Percentiles rank a stretch among this genome's conserved stretches.
Evolutionary conservation across 2,797 vertebrate genomes (phyloP).

Genomic region (Oreochromis grahami): DNA sequence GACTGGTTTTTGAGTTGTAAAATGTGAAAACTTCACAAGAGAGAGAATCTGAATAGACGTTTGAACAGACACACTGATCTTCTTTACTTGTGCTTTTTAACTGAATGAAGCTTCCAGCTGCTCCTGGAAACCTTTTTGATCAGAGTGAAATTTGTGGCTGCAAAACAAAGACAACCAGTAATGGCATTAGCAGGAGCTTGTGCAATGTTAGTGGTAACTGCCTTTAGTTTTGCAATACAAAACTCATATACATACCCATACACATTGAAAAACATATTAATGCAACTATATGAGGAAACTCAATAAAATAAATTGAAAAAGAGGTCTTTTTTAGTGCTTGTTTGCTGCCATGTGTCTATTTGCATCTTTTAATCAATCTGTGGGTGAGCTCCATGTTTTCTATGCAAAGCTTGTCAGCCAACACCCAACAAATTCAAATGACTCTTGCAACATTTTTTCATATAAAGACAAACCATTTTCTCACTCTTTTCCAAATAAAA

Average conservation of each 20-base stretch:
- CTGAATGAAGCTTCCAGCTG: too few species aligned
- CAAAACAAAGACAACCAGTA: not conserved
- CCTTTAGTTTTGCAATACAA: not conserved
- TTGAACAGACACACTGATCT: too few species aligned
- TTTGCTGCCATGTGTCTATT: conserved; percentile 12
- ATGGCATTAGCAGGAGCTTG: not conserved
- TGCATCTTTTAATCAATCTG: conserved; percentile 51
- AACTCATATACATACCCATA: not conserved
- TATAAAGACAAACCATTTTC: not conserved
- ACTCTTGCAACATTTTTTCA: not conserved
- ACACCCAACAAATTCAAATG: conserved; percentile 60
- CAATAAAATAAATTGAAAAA: not conserved
- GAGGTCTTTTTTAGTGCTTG: not conserved
- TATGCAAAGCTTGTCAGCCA: conserved; percentile 63
- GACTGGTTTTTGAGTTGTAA: accelerated
- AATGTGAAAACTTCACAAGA: too few species aligned
- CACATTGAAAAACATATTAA: not conserved
- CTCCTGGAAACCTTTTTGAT: not conserved
- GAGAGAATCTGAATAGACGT: too few species aligned
- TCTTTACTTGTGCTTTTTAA: too few species aligned
- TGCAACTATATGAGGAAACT: not conserved
- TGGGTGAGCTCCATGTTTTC: not conserved
- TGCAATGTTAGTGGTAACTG: not conserved
- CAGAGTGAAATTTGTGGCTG: not conserved
- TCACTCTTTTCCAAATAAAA: not conserved